Conservation (phyloP, 2,888 invertebrate species). For the Dryadula phaetusa region DNA sequence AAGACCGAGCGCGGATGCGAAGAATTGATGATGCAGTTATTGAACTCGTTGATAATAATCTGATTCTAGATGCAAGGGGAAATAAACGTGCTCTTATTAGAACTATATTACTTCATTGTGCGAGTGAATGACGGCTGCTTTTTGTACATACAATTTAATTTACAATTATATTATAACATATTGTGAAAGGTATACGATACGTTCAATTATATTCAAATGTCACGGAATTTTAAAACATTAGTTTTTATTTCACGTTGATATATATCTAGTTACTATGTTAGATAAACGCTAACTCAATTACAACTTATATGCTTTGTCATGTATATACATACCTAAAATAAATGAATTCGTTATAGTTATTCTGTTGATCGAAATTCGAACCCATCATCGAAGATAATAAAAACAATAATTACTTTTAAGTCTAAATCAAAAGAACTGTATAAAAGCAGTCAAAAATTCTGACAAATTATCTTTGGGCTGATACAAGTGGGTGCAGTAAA, state of each 20-base stretch:
- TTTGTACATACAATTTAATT: constrained; percentile 20
- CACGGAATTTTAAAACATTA: not conserved
- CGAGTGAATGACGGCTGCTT: constrained; percentile 33
- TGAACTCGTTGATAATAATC: constrained; percentile 73
- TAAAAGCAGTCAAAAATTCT: constrained; percentile 38
- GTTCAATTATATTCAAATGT: constrained; percentile 3
- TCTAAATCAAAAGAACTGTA: constrained; percentile 33
- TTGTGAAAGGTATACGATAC: not conserved
- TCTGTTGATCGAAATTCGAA: not conserved
- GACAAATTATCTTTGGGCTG: constrained; percentile 47
- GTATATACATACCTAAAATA: not conserved
- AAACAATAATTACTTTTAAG: constrained; percentile 30
- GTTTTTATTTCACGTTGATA: not conserved
- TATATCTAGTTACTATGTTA: not conserved
- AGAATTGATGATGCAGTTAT: constrained; percentile 77
- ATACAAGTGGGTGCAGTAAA: constrained; percentile 46
- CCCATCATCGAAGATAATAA: not conserved
- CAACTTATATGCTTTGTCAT: not conserved
- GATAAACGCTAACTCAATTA: constrained; percentile 8
- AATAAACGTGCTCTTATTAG: constrained; percentile 47
- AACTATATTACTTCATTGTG: constrained; percentile 50
- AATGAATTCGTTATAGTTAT: not conserved
- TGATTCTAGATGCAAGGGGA: constrained; percentile 61
- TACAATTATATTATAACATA: constrained; percentile 29
- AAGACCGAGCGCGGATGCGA: constrained; percentile 72